Percentiles rank a stretch among this genome's conserved stretches.
Evolutionary conservation across 2,113 vertebrate species (phyloP).

Genomic region (Alaudala cheleensis): DNA sequence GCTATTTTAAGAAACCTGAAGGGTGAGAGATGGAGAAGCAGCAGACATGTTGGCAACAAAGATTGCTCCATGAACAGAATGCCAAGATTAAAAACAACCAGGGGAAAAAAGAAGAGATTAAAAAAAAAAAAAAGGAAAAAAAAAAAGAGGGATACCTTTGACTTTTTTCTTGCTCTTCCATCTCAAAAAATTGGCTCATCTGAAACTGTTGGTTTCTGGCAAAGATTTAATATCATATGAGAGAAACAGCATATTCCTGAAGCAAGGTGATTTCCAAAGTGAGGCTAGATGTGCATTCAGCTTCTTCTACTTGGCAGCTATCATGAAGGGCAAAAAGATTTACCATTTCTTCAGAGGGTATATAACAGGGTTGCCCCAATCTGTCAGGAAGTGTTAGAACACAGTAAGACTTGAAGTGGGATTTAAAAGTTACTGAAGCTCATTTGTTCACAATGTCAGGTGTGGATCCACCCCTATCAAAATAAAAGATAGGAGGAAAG

Average conservation of each 20-base stretch:
- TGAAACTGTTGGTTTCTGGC: slow-evolving; percentile 54
- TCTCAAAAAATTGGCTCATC: slow-evolving; percentile 52
- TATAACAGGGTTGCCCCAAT: slow-evolving; percentile 56
- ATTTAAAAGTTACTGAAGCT: slow-evolving; percentile 55
- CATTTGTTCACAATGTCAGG: slow-evolving; percentile 43
- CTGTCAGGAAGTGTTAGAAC: slow-evolving; percentile 62
- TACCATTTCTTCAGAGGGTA: slow-evolving; percentile 33
- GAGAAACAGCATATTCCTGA: slow-evolving; percentile 47
- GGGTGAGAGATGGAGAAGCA: slow-evolving; percentile 43
- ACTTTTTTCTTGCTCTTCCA: slow-evolving; percentile 44
- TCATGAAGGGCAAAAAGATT: slow-evolving; percentile 34
- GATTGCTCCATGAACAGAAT: slow-evolving; percentile 45
- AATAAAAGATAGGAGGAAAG: neutral
- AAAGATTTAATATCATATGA: slow-evolving; percentile 51
- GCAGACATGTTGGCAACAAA: slow-evolving; percentile 64
- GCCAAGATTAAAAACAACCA: slow-evolving; percentile 47
- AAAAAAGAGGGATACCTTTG: slow-evolving; percentile 26
- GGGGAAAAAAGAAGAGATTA: no score
- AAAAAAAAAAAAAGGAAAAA: neutral
- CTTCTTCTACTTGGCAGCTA: slow-evolving; percentile 47
- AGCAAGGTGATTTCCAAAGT: slow-evolving; percentile 55
- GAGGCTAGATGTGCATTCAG: slow-evolving; percentile 44
- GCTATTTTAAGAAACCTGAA: slow-evolving; percentile 68
- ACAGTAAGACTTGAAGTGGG: slow-evolving; percentile 8
- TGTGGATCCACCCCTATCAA: slow-evolving; percentile 14